Evolutionary conservation across 92 coral and sea anemone species (phyloP), one percentile per base, ranked within the genome.

Genomic region (Siderastrea radians): DNA sequence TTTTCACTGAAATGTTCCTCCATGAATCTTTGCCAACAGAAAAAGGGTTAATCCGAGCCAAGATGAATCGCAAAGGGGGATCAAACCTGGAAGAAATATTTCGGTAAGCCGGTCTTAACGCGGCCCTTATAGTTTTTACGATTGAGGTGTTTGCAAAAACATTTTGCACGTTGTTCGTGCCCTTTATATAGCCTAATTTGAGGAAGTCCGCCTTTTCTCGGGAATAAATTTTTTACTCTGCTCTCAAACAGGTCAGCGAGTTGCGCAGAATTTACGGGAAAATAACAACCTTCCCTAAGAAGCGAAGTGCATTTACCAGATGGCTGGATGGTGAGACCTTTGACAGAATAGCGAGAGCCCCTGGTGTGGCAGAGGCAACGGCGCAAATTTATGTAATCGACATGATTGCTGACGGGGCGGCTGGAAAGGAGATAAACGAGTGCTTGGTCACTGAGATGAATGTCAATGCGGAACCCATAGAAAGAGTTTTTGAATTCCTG

Each of bases 301-400:
- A 87, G 26, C 60, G 19, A 19, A 66, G 57, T 12, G 86, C 69
- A 16, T 87, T 49, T 50, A 49, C 55, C 14, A 48, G 75, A 16
- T 80, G 87, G 87, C 26, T 64, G 3, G 70, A 49, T 19, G 91
- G 91, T 7, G 71, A 80, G 10, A 54, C 66, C 52, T 87, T 81
- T 55, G 45, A 3, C 10, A 68, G 61, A 48, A 51, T 80, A 3
- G 91, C 87, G 17, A 58, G 66, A 45, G 81, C 49, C 12, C 44
- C 74, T 4, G 17, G 75, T 14, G 81, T 87, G 64, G 87, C 81
- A 26, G 87, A 87, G 70, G 82, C 87, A 46, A 87, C 87, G 45
- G 91, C 82, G 12, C 79, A 26, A 26, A 26, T 26, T 26, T 26
- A 26, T 26, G 38, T 26, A 26, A 26, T 26, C 38, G 38, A 26